These are phyloP conservation scores for Trissolcus basalis DNA, from an alignment of 1,140 invertebrate species.

Conservation along the genomic window DNA sequence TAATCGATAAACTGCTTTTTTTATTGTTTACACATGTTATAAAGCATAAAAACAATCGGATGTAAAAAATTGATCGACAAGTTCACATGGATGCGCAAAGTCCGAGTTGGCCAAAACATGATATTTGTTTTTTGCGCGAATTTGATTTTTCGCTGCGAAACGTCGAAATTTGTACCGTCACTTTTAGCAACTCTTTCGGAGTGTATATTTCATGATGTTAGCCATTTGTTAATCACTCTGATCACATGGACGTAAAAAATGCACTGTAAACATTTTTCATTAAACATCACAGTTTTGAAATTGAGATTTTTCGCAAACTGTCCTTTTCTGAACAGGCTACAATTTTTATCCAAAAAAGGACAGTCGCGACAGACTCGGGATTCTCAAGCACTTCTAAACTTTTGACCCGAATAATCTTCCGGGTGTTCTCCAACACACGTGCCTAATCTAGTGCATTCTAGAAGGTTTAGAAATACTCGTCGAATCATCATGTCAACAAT, in stretches of 20 bases:
- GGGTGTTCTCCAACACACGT: conserved; percentile 45
- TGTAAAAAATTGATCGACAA: no score
- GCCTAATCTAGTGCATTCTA: conserved; percentile 38
- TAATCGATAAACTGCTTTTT: no score
- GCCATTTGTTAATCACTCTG: conserved; percentile 37
- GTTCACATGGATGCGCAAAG: no score
- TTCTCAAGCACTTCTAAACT: conserved; percentile 57
- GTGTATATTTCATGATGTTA: no score
- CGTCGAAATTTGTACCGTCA: no score
- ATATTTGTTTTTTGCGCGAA: no score
- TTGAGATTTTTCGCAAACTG: conserved; percentile 43
- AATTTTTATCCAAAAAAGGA: conserved; percentile 49
- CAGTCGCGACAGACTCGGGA: conserved; percentile 53
- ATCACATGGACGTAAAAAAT: no score
- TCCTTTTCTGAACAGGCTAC: conserved; percentile 39
- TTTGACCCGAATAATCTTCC: conserved; percentile 51
- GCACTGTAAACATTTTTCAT: conserved; percentile 24
- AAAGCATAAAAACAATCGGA: no score
- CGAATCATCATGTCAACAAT: not conserved
- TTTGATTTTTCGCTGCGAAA: no score
- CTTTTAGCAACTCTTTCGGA: no score
- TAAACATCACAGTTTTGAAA: conserved; percentile 46
- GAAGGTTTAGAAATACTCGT: conserved; percentile 20
- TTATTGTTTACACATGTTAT: no score
- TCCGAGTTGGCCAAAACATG: no score